These are phyloP conservation scores for Leptarthrus brevirostris DNA, from an alignment of 2,888 invertebrate genomes.

Conservation along the genomic window DNA sequence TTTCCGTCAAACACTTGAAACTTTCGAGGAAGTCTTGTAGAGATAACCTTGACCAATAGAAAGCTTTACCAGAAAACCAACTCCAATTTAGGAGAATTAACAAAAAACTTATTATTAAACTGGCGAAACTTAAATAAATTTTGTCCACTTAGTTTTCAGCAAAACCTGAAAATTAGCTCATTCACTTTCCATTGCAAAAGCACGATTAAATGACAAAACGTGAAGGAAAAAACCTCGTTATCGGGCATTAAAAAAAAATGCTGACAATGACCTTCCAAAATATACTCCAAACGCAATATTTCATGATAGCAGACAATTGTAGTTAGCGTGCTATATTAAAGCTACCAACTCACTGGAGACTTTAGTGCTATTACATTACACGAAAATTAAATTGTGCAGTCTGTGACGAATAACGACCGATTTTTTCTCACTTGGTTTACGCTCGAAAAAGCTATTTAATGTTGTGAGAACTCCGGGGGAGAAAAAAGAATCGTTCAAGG, in stretches of 20 bases:
- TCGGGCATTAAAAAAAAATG: neutral
- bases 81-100: no score
- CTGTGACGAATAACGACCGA: neutral
- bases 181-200: slow-evolving; percentile 17
- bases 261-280: slow-evolving; percentile 26
- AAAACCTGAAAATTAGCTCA: slow-evolving; percentile 1
- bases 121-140: no score
- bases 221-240: neutral
- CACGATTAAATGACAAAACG: neutral
- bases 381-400: slow-evolving; percentile 11
- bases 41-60: no score
- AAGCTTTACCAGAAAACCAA: no score
- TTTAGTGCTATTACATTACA: neutral
- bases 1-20: no score
- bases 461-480: neutral
- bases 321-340: neutral
- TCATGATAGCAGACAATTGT: slow-evolving; percentile 15
- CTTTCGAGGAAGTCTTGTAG: no score
- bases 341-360: neutral
- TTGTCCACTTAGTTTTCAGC: no score
- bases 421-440: slow-evolving; percentile 7
- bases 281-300: slow-evolving; percentile 1
- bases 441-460: slow-evolving; percentile 12
- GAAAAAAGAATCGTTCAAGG: neutral
- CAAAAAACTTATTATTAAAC: no score